These are phyloP conservation scores for Pseudonaja textilis DNA, from an alignment of 2,113 vertebrate genomes.

Conservation along the genomic window DNA sequence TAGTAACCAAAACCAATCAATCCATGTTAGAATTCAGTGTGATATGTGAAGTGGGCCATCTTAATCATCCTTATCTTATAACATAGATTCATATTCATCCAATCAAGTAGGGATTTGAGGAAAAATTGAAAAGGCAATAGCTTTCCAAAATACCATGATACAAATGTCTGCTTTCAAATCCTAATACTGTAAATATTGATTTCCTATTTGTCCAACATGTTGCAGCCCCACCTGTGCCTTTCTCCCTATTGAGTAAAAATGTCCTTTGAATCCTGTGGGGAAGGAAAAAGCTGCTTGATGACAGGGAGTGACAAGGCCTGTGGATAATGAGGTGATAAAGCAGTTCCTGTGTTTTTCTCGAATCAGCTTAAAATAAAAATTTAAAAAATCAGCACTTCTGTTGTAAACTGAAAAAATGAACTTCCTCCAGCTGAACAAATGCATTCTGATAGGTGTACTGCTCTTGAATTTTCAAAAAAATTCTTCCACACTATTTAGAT, in stretches of 20 bases:
- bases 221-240: no score
- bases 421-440: not conserved
- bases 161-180: not conserved
- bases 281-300: not conserved
- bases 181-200: not conserved
- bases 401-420: not conserved
- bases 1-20: not conserved
- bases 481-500: not conserved
- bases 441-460: not conserved
- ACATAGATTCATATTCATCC: not conserved
- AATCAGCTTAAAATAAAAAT: not conserved
- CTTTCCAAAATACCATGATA: not conserved
- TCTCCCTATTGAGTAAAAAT: not conserved
- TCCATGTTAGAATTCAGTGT: not conserved
- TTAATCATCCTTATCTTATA: not conserved
- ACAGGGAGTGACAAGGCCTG: not conserved
- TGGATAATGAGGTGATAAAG: not conserved
- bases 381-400: not conserved
- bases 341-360: not conserved
- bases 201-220: not conserved
- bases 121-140: not conserved
- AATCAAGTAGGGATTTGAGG: not conserved
- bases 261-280: not conserved
- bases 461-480: not conserved
- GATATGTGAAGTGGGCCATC: not conserved